These are phyloP conservation scores for Watsonalla binaria DNA, from an alignment of 2,888 invertebrate species.

Conservation along the genomic window DNA sequence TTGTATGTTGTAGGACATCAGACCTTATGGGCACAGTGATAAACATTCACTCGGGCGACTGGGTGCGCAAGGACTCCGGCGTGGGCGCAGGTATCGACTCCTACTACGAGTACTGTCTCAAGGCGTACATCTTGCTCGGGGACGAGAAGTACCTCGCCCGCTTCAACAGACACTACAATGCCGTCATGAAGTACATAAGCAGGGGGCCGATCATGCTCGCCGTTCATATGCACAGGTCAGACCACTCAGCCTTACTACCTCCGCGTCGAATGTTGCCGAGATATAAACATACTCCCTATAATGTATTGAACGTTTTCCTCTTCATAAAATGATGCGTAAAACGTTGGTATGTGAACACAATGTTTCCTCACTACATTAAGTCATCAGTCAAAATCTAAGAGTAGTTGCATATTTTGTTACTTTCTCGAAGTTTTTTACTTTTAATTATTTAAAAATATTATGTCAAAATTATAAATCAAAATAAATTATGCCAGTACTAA, in stretches of 20 bases:
- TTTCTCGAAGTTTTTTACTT: too few relatives aligned
- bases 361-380: too few relatives aligned
- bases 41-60: conserved; percentile 98
- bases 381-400: too few relatives aligned
- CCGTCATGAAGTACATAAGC: conserved; percentile 98
- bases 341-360: too few relatives aligned
- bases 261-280: too few relatives aligned
- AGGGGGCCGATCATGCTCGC: conserved; percentile 97
- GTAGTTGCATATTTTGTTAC: too few relatives aligned
- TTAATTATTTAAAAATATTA: too few relatives aligned
- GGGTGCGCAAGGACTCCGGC: conserved; percentile 97
- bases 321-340: too few relatives aligned
- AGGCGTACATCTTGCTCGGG: conserved; percentile 96
- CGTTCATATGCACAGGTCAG: conserved; percentile 92
- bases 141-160: conserved; percentile 96
- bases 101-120: conserved; percentile 98
- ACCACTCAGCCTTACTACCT: not conserved
- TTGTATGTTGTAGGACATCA: conserved; percentile 60
- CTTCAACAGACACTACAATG: conserved; percentile 96
- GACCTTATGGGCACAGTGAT: conserved; percentile 98
- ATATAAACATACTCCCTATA: too few relatives aligned
- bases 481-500: too few relatives aligned
- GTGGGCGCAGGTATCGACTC: conserved; percentile 99
- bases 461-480: too few relatives aligned
- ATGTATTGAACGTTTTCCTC: too few relatives aligned